Evolutionary conservation across 2,888 invertebrate species (phyloP).

Genomic region (Spilosoma lubricipeda): DNA sequence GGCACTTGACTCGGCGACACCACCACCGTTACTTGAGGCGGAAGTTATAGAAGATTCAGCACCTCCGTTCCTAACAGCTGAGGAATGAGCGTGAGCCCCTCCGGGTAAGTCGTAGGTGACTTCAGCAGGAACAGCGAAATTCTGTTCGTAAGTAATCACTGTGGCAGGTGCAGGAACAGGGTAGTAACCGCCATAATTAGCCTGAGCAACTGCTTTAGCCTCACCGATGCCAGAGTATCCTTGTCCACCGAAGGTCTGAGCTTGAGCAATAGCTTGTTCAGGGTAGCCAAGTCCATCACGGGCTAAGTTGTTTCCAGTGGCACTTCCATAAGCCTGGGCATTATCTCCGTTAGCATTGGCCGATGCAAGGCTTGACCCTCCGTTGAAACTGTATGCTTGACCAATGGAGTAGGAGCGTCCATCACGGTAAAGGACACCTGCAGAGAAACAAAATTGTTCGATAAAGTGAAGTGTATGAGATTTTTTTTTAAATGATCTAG

Average conservation of each 20-base stretch:
- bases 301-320: constrained; percentile 45
- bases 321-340: constrained; percentile 49
- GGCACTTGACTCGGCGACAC: constrained; percentile 68
- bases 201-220: constrained; percentile 48
- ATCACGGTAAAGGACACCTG: constrained; percentile 72
- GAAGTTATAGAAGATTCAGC: constrained; percentile 65
- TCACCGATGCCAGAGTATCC: constrained; percentile 35
- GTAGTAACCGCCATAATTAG: constrained; percentile 61
- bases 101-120: constrained; percentile 52
- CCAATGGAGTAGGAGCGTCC: constrained; percentile 71
- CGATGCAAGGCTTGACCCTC: constrained; percentile 63
- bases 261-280: constrained; percentile 61
- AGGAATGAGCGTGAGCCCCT: constrained; percentile 63
- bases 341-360: constrained; percentile 61
- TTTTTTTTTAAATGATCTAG: background rate
- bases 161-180: constrained; percentile 70
- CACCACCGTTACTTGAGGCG: constrained; percentile 63
- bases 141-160: constrained; percentile 74
- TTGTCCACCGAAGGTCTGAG: constrained; percentile 40
- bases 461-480: background rate
- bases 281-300: constrained; percentile 64
- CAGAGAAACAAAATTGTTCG: constrained; percentile 20
- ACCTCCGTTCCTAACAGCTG: constrained; percentile 62
- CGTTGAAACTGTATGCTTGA: constrained; percentile 65
- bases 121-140: constrained; percentile 57